A percentile compares a stretch with the other conserved stretches of the same genome.
phyloP scores from a whole-genome alignment of 2,113 vertebrate species.

The Thymallus thymallus region DNA sequence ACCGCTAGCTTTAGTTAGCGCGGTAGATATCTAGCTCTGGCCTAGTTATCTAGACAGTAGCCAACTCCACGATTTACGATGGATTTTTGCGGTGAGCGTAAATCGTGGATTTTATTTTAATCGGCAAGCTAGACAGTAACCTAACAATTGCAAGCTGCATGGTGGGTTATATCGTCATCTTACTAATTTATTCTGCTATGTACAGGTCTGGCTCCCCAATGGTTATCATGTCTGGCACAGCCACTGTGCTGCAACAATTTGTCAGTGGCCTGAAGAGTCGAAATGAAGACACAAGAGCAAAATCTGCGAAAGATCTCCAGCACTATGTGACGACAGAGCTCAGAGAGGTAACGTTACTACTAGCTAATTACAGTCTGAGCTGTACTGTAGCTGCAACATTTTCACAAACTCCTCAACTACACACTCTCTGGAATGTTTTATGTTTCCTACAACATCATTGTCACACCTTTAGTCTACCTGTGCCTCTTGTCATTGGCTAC shows the following conservation, averaged over 20 bases:
- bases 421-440: neutral
- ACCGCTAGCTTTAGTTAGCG: neutral
- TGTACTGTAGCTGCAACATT: neutral
- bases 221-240: slow-evolving; percentile 86
- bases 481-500: no score
- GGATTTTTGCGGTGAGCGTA: no score
- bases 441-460: neutral
- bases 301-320: slow-evolving; percentile 95
- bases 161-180: no score
- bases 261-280: slow-evolving; percentile 93
- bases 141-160: neutral
- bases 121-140: neutral
- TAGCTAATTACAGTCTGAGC: neutral
- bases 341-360: neutral
- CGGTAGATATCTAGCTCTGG: neutral
- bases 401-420: neutral
- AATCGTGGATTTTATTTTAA: no score
- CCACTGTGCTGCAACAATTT: slow-evolving; percentile 94
- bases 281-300: slow-evolving; percentile 91
- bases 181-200: neutral
- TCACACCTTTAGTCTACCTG: no score
- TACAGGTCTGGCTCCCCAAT: slow-evolving; percentile 51
- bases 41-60: neutral
- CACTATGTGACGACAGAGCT: slow-evolving; percentile 91
- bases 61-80: no score